Evolutionary conservation across 1,140 invertebrate genomes (phyloP).

Genomic region (Megalopta genalis): DNA sequence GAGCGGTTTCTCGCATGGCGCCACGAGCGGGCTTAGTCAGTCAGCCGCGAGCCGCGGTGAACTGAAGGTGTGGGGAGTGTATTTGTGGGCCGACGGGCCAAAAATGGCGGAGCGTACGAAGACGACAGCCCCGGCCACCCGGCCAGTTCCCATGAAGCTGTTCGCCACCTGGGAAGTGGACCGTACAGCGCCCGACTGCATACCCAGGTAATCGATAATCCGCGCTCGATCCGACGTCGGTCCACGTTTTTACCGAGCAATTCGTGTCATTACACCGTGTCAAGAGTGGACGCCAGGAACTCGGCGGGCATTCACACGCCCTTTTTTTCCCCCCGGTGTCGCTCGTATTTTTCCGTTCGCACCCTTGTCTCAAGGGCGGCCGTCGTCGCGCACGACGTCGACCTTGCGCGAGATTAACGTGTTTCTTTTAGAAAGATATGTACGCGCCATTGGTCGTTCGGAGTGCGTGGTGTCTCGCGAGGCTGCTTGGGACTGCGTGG

Average conservation of each 20-base stretch:
- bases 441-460: constrained; percentile 25
- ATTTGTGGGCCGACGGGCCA: constrained; percentile 62
- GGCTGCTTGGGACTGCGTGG: constrained; percentile 28
- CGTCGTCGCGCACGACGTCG: not conserved
- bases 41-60: constrained; percentile 61
- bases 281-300: constrained; percentile 36
- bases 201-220: constrained; percentile 89
- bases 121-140: constrained; percentile 80
- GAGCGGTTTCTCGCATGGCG: constrained; percentile 26
- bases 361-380: constrained; percentile 12
- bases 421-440: constrained; percentile 30
- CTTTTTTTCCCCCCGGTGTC: constrained; percentile 33
- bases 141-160: constrained; percentile 97
- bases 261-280: not conserved
- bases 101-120: constrained; percentile 81
- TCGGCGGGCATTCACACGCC: constrained; percentile 49
- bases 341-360: constrained; percentile 33
- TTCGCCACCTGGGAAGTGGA: constrained; percentile 99
- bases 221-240: not conserved
- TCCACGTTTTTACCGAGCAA: not conserved
- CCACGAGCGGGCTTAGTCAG: constrained; percentile 50
- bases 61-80: constrained; percentile 55
- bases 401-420: constrained; percentile 7
- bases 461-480: not conserved
- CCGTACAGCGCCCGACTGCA: constrained; percentile 96